Evolutionary conservation across 1,140 invertebrate species (phyloP).

Genomic region (Drosophila triauraria): DNA sequence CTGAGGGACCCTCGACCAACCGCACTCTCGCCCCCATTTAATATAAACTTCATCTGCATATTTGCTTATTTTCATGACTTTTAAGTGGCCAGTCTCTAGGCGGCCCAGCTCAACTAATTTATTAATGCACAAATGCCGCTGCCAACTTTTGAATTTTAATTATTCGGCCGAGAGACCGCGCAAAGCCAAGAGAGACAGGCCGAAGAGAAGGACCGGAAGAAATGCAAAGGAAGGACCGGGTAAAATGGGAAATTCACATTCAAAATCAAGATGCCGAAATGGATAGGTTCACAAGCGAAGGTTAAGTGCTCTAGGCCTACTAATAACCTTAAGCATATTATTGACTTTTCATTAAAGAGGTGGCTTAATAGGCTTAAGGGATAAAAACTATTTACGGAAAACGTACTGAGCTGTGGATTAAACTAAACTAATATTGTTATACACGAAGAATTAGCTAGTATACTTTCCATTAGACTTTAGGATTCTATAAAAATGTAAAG

Average conservation of each 20-base stretch:
- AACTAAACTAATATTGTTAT: background rate
- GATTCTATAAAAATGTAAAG: constrained; percentile 25
- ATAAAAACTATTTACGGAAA: background rate
- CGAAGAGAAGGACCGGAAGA: constrained; percentile 25
- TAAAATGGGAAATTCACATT: constrained; percentile 13
- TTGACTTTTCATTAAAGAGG: background rate
- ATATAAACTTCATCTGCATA: constrained; percentile 47
- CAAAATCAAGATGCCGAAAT: constrained; percentile 7
- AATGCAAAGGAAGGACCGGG: background rate
- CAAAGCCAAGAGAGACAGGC: constrained; percentile 25
- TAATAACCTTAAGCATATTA: background rate
- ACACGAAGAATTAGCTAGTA: background rate
- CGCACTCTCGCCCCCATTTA: constrained; percentile 3
- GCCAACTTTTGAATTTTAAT: constrained; percentile 67
- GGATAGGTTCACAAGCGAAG: background rate
- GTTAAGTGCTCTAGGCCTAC: background rate
- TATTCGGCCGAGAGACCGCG: constrained; percentile 36
- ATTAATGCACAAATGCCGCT: constrained; percentile 63
- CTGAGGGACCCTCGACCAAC: background rate
- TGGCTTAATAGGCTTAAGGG: background rate
- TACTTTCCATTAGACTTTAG: constrained; percentile 4
- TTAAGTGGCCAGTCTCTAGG: constrained; percentile 46
- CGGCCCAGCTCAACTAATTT: constrained; percentile 46
- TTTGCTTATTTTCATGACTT: constrained; percentile 70
- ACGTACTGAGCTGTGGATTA: background rate